Conservation (phyloP, 2,888 invertebrate genomes). For the Hemicrepidius hirtus region DNA sequence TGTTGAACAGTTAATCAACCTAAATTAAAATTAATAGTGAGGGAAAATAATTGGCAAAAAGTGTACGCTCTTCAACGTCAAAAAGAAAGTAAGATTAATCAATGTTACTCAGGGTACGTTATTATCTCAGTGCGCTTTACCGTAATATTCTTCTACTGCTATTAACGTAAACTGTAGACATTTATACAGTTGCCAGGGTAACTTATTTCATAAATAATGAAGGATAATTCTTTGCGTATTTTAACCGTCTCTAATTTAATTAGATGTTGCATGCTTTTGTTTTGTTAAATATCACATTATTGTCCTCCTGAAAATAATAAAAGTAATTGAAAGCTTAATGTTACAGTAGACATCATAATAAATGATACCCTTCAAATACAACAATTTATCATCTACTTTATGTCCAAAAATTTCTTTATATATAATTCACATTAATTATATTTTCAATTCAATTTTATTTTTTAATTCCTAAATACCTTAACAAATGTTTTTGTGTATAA, state of each 20-base stretch:
- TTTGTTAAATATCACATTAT: no score
- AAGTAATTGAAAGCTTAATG: no score
- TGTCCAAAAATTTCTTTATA: no score
- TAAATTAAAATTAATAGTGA: slow-evolving; percentile 42
- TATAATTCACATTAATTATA: no score
- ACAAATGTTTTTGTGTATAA: no score
- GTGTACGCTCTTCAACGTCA: slow-evolving; percentile 35
- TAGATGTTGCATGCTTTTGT: neutral
- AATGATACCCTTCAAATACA: no score
- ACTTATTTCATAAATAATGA: slow-evolving; percentile 13
- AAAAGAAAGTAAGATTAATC: slow-evolving; percentile 43
- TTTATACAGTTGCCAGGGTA: slow-evolving; percentile 5
- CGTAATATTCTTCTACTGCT: slow-evolving; percentile 26
- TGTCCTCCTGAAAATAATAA: no score
- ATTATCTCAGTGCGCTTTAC: slow-evolving; percentile 34
- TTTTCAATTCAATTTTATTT: no score
- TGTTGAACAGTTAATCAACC: slow-evolving; percentile 36
- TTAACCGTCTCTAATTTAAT: slow-evolving; percentile 2
- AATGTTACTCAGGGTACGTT: slow-evolving; percentile 32
- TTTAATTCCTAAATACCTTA: no score
- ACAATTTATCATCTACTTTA: no score
- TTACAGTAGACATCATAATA: no score
- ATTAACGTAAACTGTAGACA: slow-evolving; percentile 25
- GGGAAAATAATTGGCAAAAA: slow-evolving; percentile 40
- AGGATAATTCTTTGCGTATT: neutral